phyloP scores from a whole-genome alignment of 1,140 invertebrate genomes.

The Teleogryllus occipitalis region DNA sequence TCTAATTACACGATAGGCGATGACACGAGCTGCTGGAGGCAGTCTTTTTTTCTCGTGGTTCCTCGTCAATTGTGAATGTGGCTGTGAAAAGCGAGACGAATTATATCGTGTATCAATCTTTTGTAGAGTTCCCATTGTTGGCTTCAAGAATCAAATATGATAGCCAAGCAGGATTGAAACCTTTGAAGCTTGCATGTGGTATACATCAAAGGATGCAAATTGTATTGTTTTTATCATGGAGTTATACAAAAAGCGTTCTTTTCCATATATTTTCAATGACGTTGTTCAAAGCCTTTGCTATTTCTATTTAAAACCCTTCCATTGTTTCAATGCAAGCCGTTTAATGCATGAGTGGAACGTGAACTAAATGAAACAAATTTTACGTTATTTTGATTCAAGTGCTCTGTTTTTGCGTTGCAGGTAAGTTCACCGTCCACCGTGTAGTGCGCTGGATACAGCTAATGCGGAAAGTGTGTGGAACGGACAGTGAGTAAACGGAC shows the following conservation, averaged over 20 bases:
- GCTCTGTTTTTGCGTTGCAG: background rate
- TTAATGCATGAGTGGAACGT: background rate
- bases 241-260: background rate
- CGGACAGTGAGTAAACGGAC: no score
- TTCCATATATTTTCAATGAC: background rate
- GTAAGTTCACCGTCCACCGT: background rate
- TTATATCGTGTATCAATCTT: background rate
- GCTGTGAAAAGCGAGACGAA: no score
- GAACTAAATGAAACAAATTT: background rate
- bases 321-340: background rate
- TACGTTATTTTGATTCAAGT: background rate
- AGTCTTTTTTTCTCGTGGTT: no score
- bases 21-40: no score
- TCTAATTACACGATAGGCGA: no score
- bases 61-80: no score
- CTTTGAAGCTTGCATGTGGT: background rate
- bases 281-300: background rate
- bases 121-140: background rate
- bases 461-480: background rate
- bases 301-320: background rate
- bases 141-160: background rate
- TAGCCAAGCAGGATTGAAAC: background rate
- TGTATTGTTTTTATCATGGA: background rate
- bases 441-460: background rate
- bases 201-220: background rate